Evolutionary conservation across 2,113 vertebrate species (phyloP), one percentile per base, ranked within the genome.

Genomic region (Sinocyclocheilus anshuiensis): DNA sequence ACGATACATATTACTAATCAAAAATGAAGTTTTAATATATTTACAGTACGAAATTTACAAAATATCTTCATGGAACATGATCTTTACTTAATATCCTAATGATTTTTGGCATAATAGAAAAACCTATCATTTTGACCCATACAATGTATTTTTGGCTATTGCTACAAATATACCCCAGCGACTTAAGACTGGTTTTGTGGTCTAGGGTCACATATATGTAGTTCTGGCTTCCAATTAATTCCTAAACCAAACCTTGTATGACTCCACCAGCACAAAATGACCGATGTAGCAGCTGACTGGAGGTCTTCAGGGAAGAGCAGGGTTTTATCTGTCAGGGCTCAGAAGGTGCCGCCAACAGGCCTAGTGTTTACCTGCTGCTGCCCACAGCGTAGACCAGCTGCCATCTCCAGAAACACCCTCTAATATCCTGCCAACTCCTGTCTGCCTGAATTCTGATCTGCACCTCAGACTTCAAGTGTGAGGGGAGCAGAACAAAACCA

Each of bases 361-460:
- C 85, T 89, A 89, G 88, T 89, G 29, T 92, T 94, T 93, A 93
- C 92, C 93, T 94, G 94, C 93, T 91, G 91, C 90, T 88, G 88
- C 85, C 89, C 88, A 88, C 89, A 42, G 87, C 91, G 87, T 85
- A 90, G 89, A 91, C 90, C 93, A 94, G 92, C 93, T 94, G 94
- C 90, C 92, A 92, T 65, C 83, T 86, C 84, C 77, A 86, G 67
- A 88, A 87, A 85, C 84, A 85, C 77, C 90, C 85, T 86, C 87
- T 89, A 77, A 88, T 83, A 61, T 81, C 77, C 80, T 85, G 85
- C 89, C 86, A 90, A 81, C 90, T 88, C 81, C 90, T 92, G 91
- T 92, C 86, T 77, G 80, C 12, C 71, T 87, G 90, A 89, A 91
- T 90, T 84, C 91, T 86, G 86, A 92, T 89, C 87, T 87, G 91